Base-by-base conservation (phyloP, 2,113 vertebrate genomes). In the Sinocyclocheilus grahami region DNA sequence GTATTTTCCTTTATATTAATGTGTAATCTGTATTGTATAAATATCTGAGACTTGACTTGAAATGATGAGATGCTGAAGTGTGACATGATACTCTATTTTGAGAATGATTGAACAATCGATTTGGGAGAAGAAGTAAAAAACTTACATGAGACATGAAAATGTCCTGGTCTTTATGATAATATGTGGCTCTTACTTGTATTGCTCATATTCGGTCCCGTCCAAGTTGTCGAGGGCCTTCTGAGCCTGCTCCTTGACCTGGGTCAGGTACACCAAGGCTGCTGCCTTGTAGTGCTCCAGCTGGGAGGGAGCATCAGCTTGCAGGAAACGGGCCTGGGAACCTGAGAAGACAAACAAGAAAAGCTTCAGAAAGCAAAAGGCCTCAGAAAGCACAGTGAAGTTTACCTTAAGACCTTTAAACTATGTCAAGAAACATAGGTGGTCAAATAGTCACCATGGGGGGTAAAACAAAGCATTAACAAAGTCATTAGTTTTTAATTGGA, bases 141-240 rank as follows among this genome's bases (percentile, higher is more conserved):
- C 27, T 27, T 27, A 27, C 27, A 27, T 27, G 42, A 46, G 42
- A 46, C 42, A 46, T 46, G 2, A 46, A 10, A 46, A 46, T 9
- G 9, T 46, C 2, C 9, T 11, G 42, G 1, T 46, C 42, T 1
- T 48, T 1, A 12, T 48, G 46, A 48, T 48, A 11, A 12, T 0
- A 12, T 55, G 1, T 55, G 0, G n/a, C 0, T 30, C 95, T 94
- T 93, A 96, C 96, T 93, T 94, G 89, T 96, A 91, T 89, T 96
- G 90, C 85, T 95, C 93, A 81, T 96, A 84, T 27, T 96, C 94
- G 0, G 89, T 88, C 42, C 94, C 91, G 39, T 96, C 95, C 69
- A 96, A 84, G 16, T 94, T 86, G 0, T 92, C 94, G 83, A 95
- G 89, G 0, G 92, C 87, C 48, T 94, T 94, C 91, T 93, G 90